Evolutionary conservation across 1,140 invertebrate genomes (phyloP), one percentile per base, ranked within the genome.

Genomic region (Galleria mellonella): DNA sequence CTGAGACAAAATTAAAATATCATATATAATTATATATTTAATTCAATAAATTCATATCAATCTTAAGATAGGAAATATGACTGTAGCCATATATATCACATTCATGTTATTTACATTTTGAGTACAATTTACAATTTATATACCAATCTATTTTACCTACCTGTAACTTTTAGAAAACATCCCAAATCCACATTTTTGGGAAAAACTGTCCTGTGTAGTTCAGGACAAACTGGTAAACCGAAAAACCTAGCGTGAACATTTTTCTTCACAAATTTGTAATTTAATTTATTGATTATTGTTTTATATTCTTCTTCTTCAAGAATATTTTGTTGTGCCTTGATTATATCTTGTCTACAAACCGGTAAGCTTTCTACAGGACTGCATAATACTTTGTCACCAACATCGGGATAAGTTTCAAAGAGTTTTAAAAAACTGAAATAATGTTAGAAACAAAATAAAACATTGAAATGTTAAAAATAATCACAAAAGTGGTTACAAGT

Each of bases 161-260:
- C 90, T 62, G 84, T 85, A 37, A 91, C 70, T 86, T 90, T 88
- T 28, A 94, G 75, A 82, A 93, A 93, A 48, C 85, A 88, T 51
- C 89, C 90, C 47, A 91, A 74, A 81, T 94, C 92, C 48, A 89
- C 83, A 81, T 89, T 91, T 43, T 88, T 87, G 0, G 92, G 92
- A 63, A 94, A 89, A 30, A 84, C 83, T 29, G 81, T 88, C 49
- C 89, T 75, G 61, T 89, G 86, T 8, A 90, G 66, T 64, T 91
- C 88, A 38, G 89, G 88, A 65, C 88, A 90, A 3, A 87, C 69
- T 7, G 90, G 89, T 43, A 92, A 74, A 30, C 87, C 87, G 79
- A 76, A 81, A 72, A 89, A 87, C 58, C 92, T 76, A 31, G 89
- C 89, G 81, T 91, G 91, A 47, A 94, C 88, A 79, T 91, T 92